These are phyloP conservation scores for Bombyx mandarina DNA, from an alignment of 1,140 invertebrate genomes.

Conservation along the genomic window DNA sequence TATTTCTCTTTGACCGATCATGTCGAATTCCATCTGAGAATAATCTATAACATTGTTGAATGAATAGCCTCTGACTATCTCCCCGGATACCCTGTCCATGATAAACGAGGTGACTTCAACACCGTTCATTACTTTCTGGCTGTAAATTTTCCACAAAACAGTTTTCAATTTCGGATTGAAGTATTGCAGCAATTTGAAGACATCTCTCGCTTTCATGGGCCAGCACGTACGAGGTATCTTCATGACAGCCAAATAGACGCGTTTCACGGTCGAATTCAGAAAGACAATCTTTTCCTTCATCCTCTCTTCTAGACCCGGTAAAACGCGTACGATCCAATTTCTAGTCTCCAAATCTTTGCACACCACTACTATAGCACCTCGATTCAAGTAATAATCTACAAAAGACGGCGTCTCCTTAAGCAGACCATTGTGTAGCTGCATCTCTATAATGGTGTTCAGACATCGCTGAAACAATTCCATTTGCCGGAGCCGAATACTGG, in stretches of 20 bases:
- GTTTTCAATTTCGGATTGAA: conserved; percentile 50
- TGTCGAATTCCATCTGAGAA: conserved; percentile 47
- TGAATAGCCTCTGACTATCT: conserved; percentile 42
- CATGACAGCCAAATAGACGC: conserved; percentile 40
- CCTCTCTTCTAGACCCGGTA: conserved; percentile 47
- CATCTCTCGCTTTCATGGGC: conserved; percentile 43
- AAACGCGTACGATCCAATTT: conserved; percentile 49
- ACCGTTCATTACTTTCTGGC: conserved; percentile 30
- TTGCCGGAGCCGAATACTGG: conserved; percentile 41
- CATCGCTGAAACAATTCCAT: conserved; percentile 43
- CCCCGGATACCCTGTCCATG: conserved; percentile 45
- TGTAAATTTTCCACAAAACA: conserved; percentile 42
- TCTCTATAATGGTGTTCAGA: conserved; percentile 44
- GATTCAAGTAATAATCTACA: conserved; percentile 51
- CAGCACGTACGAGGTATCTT: conserved; percentile 42
- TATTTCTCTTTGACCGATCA: conserved; percentile 43
- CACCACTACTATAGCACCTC: conserved; percentile 53
- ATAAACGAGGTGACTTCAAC: conserved; percentile 42
- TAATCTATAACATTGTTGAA: conserved; percentile 60
- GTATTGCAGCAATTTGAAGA: conserved; percentile 50
- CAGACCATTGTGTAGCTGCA: conserved; percentile 51
- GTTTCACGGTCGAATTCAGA: conserved; percentile 42
- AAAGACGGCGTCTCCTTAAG: conserved; percentile 39
- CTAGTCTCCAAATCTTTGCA: conserved; percentile 47
- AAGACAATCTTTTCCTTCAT: conserved; percentile 41